Base-by-base conservation (phyloP, 2,888 invertebrate genomes). In the Ochropleura plecta region DNA sequence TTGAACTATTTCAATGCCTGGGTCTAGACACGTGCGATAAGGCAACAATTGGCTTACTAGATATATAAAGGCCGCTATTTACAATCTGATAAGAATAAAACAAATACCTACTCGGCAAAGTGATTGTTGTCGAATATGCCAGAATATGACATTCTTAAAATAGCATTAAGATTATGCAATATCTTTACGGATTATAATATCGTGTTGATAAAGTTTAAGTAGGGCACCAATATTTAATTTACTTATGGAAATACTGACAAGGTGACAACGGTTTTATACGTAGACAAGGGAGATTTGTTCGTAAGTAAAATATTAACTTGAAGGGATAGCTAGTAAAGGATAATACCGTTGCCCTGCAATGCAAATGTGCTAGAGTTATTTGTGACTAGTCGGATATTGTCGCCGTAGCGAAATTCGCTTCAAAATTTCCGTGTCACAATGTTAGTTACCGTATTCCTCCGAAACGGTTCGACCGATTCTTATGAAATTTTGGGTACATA, bases 71-170 rank as follows among this genome's bases (percentile, higher is more conserved):
- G 10, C 40, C 14, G 53, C 12, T 71, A 68, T 51, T 51, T 59
- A 30, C 60, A 59, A 71, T 76, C 65, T 10, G 71, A 84, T 81
- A 81, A 76, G 49, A 63, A 84, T 81, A 81, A 76, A 46, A 63
- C 55, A 49, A 63, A 53, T 16, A 64, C n/a, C n/a, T n/a, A n/a
- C 46, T 73, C 49, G 18, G 20, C n/a, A 14, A n/a, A 65, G 64
- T 69, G 68, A 68, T 71, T 66, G 48, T 64, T 16, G 48, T 67
- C 14, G 42, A 60, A 74, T 46, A 18, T 76, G 16, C 51, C 20
- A 70, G 51, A 78, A 68, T 68, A 30, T 66, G 14, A 4, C 53
- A 59, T 78, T 60, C 77, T 42, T 70, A 49, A 78, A 75, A 78
- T 78, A 75, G 49, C 20, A 78, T 51, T 57, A 40, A 40, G 12